Conservation (phyloP, 2,888 invertebrate species). For the Dicyrtomina minuta region DNA sequence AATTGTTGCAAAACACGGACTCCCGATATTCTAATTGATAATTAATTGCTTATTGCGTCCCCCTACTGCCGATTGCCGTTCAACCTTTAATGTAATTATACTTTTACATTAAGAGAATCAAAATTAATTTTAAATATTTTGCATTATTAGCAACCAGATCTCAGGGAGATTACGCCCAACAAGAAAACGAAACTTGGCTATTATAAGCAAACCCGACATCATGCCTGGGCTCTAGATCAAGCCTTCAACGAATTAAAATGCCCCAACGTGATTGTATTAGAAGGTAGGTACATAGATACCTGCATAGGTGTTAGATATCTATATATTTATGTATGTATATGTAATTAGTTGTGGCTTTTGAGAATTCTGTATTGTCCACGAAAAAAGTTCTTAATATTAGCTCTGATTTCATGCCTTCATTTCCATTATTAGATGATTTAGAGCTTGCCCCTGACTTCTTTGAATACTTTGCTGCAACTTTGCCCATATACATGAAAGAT, state of each 20-base stretch:
- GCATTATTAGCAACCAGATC: constrained; percentile 37
- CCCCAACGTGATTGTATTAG: constrained; percentile 16
- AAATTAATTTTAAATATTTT: no score
- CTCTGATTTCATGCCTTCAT: no score
- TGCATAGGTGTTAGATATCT: not conserved
- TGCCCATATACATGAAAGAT: constrained; percentile 15
- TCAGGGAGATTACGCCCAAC: not conserved
- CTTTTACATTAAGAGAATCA: no score
- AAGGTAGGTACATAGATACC: constrained; percentile 14
- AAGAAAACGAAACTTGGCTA: constrained; percentile 13
- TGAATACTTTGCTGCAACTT: constrained; percentile 30
- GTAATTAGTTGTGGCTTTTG: not conserved
- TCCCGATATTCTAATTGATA: no score
- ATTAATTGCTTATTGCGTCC: no score
- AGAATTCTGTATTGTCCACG: not conserved
- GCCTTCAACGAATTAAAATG: constrained; percentile 20
- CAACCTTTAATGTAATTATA: no score
- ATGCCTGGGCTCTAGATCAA: constrained; percentile 29
- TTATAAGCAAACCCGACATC: constrained; percentile 27
- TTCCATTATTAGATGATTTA: constrained; percentile 21
- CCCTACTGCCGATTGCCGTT: no score
- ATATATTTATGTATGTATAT: not conserved
- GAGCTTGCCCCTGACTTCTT: constrained; percentile 33
- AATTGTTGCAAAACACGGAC: no score
- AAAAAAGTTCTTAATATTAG: not conserved